phyloP scores from a whole-genome alignment of 1,140 invertebrate species.

The Asobara japonica region DNA sequence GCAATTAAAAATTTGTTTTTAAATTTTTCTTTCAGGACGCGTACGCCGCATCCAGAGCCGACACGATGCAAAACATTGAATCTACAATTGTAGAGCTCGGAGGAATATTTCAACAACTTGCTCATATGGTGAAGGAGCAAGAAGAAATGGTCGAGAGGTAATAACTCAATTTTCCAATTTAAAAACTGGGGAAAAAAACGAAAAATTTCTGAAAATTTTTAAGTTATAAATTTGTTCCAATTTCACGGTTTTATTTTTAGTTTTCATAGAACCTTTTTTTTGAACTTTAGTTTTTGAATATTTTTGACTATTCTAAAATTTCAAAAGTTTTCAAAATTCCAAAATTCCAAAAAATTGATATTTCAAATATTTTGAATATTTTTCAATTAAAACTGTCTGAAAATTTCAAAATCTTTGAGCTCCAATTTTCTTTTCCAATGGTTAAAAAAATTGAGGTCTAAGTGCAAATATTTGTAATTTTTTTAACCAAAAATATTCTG shows the following conservation, averaged over 20 bases:
- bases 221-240: too few species aligned
- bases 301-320: background rate
- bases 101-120: conserved; percentile 97
- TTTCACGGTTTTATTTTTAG: too few species aligned
- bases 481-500: too few species aligned
- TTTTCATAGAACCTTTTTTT: too few species aligned
- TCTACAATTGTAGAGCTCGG: conserved; percentile 99
- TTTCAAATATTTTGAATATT: too few species aligned
- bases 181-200: too few species aligned
- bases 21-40: conserved; percentile 71
- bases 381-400: too few species aligned
- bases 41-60: conserved; percentile 91
- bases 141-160: conserved; percentile 96
- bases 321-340: background rate
- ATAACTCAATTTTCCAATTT: background rate
- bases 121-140: conserved; percentile 99
- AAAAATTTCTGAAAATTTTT: too few species aligned
- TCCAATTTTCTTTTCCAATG: background rate
- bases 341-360: background rate
- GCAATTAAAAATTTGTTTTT: conserved; percentile 32
- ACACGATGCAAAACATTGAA: conserved; percentile 99
- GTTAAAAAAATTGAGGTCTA: too few species aligned
- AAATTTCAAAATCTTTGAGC: conserved; percentile 8
- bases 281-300: too few species aligned
- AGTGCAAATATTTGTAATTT: background rate